These are phyloP conservation scores for Diaphora mendica DNA, from an alignment of 2,888 invertebrate genomes.

Conservation along the genomic window DNA sequence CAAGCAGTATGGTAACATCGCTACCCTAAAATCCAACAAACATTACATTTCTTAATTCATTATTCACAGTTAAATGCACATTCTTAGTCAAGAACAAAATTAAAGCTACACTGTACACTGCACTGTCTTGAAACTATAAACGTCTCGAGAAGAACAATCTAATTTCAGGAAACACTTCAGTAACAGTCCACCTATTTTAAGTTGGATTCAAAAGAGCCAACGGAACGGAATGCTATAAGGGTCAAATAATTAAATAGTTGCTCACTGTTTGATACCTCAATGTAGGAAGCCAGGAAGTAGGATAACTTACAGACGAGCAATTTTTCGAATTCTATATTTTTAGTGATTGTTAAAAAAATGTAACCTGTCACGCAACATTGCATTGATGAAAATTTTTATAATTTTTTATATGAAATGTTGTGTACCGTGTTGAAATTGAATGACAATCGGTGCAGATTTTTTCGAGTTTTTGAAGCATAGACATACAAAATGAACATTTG, in stretches of 20 bases:
- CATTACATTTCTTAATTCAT: background rate
- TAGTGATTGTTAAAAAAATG: background rate
- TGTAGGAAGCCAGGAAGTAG: constrained; percentile 15
- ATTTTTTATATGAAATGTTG: too few species aligned
- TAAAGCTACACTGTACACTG: constrained; percentile 1
- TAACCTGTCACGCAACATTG: too few species aligned
- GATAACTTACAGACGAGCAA: constrained; percentile 27
- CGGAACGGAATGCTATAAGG: constrained; percentile 52
- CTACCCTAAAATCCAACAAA: background rate
- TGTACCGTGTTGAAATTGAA: too few species aligned
- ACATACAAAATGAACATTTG: too few species aligned
- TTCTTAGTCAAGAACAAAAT: constrained; percentile 5
- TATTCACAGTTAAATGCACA: background rate
- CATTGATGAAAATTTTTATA: too few species aligned
- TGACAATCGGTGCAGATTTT: too few species aligned
- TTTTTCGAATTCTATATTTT: background rate
- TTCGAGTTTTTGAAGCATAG: too few species aligned
- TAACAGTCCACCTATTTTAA: constrained; percentile 41
- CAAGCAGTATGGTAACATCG: background rate
- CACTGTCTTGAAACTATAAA: constrained; percentile 22
- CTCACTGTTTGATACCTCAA: constrained; percentile 52
- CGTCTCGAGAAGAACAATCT: constrained; percentile 51
- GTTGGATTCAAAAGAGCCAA: constrained; percentile 58
- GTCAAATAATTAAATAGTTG: constrained; percentile 65
- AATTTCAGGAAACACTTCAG: constrained; percentile 45